Percentiles rank a stretch among this genome's conserved stretches.
Evolutionary conservation across 2,888 invertebrate species (phyloP).

Genomic region (Drosophila kanekoi): DNA sequence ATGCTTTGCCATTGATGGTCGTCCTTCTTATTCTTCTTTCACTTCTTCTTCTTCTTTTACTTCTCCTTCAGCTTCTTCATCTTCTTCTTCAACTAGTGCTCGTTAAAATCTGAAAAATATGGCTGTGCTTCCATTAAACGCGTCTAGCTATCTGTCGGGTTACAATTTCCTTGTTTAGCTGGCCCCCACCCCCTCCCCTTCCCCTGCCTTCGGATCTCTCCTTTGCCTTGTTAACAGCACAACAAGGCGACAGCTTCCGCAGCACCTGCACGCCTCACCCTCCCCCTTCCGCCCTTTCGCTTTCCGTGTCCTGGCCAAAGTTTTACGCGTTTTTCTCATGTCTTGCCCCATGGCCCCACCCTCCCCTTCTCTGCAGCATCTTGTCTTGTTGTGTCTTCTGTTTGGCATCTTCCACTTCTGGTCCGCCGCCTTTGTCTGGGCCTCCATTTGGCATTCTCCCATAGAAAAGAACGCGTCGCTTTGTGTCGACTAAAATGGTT

Average conservation of each 20-base stretch:
- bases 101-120: slow-evolving; percentile 75
- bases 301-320: slow-evolving; percentile 36
- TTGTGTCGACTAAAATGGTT: slow-evolving; percentile 75
- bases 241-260: slow-evolving; percentile 49
- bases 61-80: background rate
- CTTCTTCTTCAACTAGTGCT: slow-evolving; percentile 36
- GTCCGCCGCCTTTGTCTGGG: slow-evolving; percentile 35
- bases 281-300: background rate
- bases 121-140: slow-evolving; percentile 71
- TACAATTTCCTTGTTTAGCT: slow-evolving; percentile 70
- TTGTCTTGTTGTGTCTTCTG: slow-evolving; percentile 24
- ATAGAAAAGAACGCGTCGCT: slow-evolving; percentile 64
- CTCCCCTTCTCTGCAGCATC: background rate
- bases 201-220: background rate
- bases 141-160: slow-evolving; percentile 65
- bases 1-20: slow-evolving; percentile 58
- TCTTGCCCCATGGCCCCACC: slow-evolving; percentile 7
- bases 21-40: slow-evolving; percentile 22
- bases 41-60: slow-evolving; percentile 6
- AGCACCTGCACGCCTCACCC: slow-evolving; percentile 17
- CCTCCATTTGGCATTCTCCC: slow-evolving; percentile 2
- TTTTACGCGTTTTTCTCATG: slow-evolving; percentile 50
- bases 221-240: slow-evolving; percentile 71
- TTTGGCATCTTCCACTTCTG: slow-evolving; percentile 21
- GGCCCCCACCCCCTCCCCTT: background rate